These are phyloP conservation scores for Drosophila pectinifera DNA, from an alignment of 1,140 invertebrate species.

Conservation along the genomic window DNA sequence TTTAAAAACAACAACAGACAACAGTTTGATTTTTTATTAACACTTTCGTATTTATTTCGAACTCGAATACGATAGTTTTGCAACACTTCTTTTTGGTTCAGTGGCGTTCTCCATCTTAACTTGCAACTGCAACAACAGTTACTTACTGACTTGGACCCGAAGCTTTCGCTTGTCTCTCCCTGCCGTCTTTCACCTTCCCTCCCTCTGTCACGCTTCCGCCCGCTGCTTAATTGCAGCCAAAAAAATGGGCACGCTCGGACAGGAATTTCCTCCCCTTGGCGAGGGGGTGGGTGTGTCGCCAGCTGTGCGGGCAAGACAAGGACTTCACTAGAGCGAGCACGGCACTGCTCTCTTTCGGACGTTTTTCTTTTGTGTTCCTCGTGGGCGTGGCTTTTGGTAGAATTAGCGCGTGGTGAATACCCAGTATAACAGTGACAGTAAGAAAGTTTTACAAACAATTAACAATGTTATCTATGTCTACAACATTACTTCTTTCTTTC, in stretches of 20 bases:
- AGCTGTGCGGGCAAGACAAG: conserved; percentile 2
- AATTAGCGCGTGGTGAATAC: background rate
- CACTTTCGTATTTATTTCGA: no score
- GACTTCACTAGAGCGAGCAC: background rate
- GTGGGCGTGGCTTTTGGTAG: background rate
- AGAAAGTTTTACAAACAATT: no score
- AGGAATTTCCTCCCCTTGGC: background rate
- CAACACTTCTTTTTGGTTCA: background rate
- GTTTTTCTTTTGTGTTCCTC: background rate
- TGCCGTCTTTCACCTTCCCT: background rate
- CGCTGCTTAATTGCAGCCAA: background rate
- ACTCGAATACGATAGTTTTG: no score
- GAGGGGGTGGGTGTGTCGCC: conserved; percentile 6
- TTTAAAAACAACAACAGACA: no score
- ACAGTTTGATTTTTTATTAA: no score
- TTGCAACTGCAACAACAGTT: background rate
- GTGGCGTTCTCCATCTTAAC: background rate
- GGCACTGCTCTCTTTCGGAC: no score
- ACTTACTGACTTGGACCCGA: background rate
- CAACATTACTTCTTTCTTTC: no score
- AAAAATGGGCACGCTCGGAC: conserved; percentile 12
- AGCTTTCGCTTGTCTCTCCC: no score
- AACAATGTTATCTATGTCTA: no score
- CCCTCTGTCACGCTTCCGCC: background rate
- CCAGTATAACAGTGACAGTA: conserved; percentile 3